A percentile compares a stretch with the other conserved stretches of the same genome.
Conservation (phyloP, 2,888 invertebrate species). For the Rotaria socialis region DNA sequence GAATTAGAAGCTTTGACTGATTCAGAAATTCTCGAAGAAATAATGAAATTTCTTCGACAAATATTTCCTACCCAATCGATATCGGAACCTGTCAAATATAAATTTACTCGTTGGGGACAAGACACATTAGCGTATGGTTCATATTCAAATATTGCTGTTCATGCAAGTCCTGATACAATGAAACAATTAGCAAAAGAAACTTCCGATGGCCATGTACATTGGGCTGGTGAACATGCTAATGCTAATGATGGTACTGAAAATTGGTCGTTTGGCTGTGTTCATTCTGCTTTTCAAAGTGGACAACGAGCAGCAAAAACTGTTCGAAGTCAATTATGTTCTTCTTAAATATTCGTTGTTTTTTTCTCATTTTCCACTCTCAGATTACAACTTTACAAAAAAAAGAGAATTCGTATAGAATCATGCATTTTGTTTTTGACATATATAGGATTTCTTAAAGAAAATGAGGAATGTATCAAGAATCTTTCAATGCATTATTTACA, state of each 20-base stretch:
- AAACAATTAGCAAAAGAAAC: neutral
- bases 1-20: neutral
- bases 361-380: too few relatives aligned
- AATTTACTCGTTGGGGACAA: neutral
- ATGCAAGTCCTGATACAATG: neutral
- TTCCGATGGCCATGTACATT: neutral
- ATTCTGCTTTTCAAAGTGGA: constrained; percentile 30
- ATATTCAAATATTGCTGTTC: constrained; percentile 8
- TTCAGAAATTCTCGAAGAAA: neutral
- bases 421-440: too few relatives aligned
- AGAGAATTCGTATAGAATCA: too few relatives aligned
- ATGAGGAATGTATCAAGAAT: too few relatives aligned
- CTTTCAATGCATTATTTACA: too few relatives aligned
- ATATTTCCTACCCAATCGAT: neutral
- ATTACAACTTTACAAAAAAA: too few relatives aligned
- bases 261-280: neutral
- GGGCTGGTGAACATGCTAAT: constrained; percentile 25
- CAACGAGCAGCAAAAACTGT: constrained; percentile 4
- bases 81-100: neutral
- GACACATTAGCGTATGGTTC: constrained; percentile 26
- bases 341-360: neutral
- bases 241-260: neutral
- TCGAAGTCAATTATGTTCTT: neutral
- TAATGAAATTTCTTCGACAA: constrained; percentile 16
- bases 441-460: too few relatives aligned